A percentile compares a stretch with the other conserved stretches of the same genome.
Conservation (phyloP, 2,888 invertebrate species). For the Atrina japonica region DNA sequence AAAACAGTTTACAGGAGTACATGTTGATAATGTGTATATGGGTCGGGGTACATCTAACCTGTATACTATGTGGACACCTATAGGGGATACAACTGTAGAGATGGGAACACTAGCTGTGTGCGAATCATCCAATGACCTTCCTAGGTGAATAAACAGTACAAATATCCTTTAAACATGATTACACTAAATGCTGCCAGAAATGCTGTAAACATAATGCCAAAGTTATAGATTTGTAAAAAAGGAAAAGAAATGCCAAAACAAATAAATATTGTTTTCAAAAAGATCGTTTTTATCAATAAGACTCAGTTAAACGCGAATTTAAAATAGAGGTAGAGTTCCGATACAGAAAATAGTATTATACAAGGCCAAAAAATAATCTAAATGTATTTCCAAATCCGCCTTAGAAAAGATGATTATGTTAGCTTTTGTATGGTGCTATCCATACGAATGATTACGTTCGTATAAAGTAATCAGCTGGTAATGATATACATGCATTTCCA, state of each 20-base stretch:
- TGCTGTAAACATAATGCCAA: too few species aligned
- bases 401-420: too few species aligned
- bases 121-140: conserved; percentile 69
- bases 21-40: conserved; percentile 77
- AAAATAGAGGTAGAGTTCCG: too few species aligned
- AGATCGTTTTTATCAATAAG: too few species aligned
- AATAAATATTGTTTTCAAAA: too few species aligned
- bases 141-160: conserved; percentile 58
- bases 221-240: neutral
- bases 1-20: conserved; percentile 72
- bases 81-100: conserved; percentile 68
- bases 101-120: conserved; percentile 73
- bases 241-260: neutral
- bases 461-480: too few species aligned
- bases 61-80: conserved; percentile 76
- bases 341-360: too few species aligned
- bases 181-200: neutral
- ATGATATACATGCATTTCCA: neutral
- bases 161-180: neutral
- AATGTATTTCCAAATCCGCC: too few species aligned
- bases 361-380: too few species aligned
- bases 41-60: conserved; percentile 66
- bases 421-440: too few species aligned
- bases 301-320: too few species aligned
- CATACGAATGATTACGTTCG: too few species aligned